Evolutionary conservation across 1,140 invertebrate species (phyloP).

Genomic region (Drosophila jambulina): DNA sequence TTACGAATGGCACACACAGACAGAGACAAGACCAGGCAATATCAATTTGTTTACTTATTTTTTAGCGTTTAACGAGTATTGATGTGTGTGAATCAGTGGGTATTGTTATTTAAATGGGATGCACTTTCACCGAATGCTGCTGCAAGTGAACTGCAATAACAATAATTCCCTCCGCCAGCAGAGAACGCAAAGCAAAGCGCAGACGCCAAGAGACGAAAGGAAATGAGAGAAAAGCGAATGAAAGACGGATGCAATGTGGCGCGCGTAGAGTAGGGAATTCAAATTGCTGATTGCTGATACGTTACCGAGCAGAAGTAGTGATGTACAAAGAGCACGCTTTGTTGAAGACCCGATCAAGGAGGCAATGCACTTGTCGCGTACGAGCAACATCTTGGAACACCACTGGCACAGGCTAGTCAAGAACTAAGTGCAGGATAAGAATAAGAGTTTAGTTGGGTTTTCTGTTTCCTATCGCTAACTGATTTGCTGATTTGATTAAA

Average conservation of each 20-base stretch:
- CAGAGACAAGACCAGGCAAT: slow-evolving; percentile 12
- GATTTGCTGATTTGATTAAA: slow-evolving; percentile 30
- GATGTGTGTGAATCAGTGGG: neutral
- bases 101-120: slow-evolving; percentile 18
- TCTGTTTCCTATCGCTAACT: slow-evolving; percentile 16
- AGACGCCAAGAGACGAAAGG: slow-evolving; percentile 13
- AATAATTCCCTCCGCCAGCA: slow-evolving; percentile 4
- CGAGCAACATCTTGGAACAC: slow-evolving; percentile 17
- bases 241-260: slow-evolving; percentile 1
- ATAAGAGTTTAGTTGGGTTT: neutral
- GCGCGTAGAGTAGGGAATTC: slow-evolving; percentile 8
- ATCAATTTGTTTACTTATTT: slow-evolving; percentile 20
- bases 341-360: neutral
- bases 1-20: slow-evolving; percentile 6
- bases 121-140: slow-evolving; percentile 40
- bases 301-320: slow-evolving; percentile 31
- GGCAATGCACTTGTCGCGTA: neutral
- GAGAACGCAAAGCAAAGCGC: slow-evolving; percentile 8
- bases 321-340: neutral
- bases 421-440: slow-evolving; percentile 19
- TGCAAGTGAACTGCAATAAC: slow-evolving; percentile 32
- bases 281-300: slow-evolving; percentile 11
- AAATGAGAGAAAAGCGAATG: slow-evolving; percentile 15
- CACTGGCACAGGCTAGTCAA: neutral
- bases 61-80: neutral